phyloP scores from a whole-genome alignment of 1,140 invertebrate species.

The Vollenhovia emeryi region DNA sequence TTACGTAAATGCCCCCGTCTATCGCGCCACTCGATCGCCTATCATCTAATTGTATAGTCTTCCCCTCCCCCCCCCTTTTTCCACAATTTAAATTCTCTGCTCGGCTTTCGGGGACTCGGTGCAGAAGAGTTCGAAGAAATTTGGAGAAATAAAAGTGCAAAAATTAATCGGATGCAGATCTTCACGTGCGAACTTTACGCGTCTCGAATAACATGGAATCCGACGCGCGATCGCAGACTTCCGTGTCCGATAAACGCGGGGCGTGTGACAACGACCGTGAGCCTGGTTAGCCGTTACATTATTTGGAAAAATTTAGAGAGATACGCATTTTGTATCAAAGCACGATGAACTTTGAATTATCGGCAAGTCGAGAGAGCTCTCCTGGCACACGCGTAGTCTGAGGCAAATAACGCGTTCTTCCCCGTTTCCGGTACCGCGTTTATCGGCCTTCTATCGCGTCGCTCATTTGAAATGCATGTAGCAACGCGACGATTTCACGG shows the following conservation, averaged over 20 bases:
- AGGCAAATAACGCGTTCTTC: neutral
- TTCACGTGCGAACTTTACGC: neutral
- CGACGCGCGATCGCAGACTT: neutral
- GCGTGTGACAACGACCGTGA: neutral
- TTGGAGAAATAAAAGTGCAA: neutral
- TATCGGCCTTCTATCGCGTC: conserved; percentile 30
- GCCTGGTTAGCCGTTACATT: neutral
- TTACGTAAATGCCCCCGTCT: conserved; percentile 49
- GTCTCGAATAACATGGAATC: neutral
- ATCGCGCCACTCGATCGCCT: conserved; percentile 29
- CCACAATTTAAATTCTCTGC: neutral
- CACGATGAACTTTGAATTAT: neutral
- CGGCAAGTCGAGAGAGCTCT: neutral
- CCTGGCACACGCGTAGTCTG: neutral
- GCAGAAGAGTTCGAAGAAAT: neutral
- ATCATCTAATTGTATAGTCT: neutral
- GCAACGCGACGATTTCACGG: neutral
- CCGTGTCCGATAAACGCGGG: conserved; percentile 50
- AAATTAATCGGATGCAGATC: neutral
- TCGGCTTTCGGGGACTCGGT: neutral
- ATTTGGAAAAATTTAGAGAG: neutral
- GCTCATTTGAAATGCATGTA: neutral
- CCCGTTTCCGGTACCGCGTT: conserved; percentile 20
- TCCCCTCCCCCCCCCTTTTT: neutral
- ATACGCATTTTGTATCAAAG: neutral